phyloP scores from a whole-genome alignment of 2,797 vertebrate species.

The Capromys pilorides region DNA sequence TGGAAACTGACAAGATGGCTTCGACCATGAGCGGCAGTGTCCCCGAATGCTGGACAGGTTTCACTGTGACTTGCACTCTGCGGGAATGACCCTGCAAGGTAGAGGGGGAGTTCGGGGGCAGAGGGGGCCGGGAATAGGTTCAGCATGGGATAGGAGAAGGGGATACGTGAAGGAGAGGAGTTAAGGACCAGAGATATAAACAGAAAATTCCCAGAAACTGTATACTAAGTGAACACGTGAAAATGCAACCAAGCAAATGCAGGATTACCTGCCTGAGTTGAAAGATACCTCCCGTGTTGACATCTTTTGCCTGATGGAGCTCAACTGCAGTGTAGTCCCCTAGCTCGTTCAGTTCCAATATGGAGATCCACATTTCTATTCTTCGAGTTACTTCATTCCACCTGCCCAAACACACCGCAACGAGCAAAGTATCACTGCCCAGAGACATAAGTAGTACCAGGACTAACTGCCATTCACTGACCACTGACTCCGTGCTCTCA shows the following conservation, averaged over 20 bases:
- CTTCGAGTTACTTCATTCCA: constrained; percentile 98
- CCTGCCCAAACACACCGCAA: constrained; percentile 82
- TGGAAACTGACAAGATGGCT: constrained; percentile 93
- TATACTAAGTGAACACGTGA: background rate
- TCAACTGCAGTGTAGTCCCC: constrained; percentile 96
- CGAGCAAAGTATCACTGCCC: fast-evolving
- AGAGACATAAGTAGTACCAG: fast-evolving
- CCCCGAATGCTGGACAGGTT: constrained; percentile 95
- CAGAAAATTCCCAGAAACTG: background rate
- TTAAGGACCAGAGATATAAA: background rate
- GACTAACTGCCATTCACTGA: background rate
- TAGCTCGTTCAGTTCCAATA: constrained; percentile 96
- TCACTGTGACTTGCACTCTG: constrained; percentile 94
- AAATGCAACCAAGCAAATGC: background rate
- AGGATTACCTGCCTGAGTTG: constrained; percentile 94
- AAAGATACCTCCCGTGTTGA: constrained; percentile 96
- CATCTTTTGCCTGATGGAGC: constrained; percentile 93
- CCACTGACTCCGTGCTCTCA: background rate
- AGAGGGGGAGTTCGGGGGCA: background rate
- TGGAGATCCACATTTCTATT: constrained; percentile 95
- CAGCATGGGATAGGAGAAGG: background rate
- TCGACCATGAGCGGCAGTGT: constrained; percentile 97
- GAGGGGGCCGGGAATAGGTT: background rate
- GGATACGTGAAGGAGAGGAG: background rate
- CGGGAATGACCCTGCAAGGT: constrained; percentile 93